phyloP scores from a whole-genome alignment of 2,888 invertebrate genomes.

The Xestia rhomboidea region DNA sequence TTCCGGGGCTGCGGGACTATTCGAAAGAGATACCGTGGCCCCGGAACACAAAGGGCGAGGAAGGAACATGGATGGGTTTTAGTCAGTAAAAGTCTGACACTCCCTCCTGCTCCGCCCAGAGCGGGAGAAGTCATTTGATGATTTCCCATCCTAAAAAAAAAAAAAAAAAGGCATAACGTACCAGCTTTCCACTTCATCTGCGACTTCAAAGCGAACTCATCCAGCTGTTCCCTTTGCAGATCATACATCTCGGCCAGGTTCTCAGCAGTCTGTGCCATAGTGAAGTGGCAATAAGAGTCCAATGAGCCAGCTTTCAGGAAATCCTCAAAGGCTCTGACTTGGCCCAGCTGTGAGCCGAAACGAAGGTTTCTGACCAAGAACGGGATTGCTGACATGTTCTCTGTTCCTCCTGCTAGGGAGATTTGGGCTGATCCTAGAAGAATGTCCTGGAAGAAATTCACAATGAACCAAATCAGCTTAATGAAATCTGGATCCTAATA shows the following conservation, averaged over 20 bases:
- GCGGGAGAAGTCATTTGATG: no score
- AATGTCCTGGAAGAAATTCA: constrained; percentile 92
- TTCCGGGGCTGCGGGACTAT: no score
- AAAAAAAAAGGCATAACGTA: constrained; percentile 91
- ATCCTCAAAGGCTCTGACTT: constrained; percentile 95
- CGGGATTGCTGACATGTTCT: constrained; percentile 98
- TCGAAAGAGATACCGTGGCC: no score
- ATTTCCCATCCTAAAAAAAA: no score
- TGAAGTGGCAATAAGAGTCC: constrained; percentile 96
- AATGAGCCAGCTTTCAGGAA: constrained; percentile 93
- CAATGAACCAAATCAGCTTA: neutral
- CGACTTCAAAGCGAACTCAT: constrained; percentile 95
- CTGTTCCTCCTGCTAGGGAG: constrained; percentile 97
- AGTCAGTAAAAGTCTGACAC: no score
- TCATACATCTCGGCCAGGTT: constrained; percentile 96
- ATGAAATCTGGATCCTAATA: neutral
- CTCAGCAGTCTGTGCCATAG: constrained; percentile 98
- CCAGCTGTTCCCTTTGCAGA: constrained; percentile 94
- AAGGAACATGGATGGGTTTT: no score
- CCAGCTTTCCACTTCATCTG: constrained; percentile 96
- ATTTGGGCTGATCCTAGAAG: constrained; percentile 95
- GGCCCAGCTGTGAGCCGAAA: constrained; percentile 96
- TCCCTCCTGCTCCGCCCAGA: no score
- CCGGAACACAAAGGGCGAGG: no score
- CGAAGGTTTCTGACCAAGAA: constrained; percentile 95